Base-by-base conservation (phyloP, 2,888 invertebrate species). In the Labia minor region DNA sequence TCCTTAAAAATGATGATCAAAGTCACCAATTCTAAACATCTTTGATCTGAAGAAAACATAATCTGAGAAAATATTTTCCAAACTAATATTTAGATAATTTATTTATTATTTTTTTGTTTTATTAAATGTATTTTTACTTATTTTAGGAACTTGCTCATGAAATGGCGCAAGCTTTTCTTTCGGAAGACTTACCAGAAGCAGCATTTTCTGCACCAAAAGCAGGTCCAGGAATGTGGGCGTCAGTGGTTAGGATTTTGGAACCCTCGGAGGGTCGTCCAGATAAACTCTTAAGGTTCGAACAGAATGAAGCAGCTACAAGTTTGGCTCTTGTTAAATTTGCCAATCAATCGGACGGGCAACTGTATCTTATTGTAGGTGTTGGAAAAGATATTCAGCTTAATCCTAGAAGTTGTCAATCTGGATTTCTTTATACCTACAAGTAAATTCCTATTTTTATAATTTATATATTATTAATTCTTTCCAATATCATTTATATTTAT, bases 191-290 rank as follows among this genome's bases (percentile, higher is more conserved):
- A 1, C 95, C 97, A 1, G 98, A 99, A 79, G 90, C 89, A 74
- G 81, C 89, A 0, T 99, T 97, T 78, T 94, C 97, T 0, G 92
- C 97, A 0, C 96, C 98, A 0, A 95, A 97, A 79, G 98, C 98
- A 16, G 97, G 97, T 72, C 78, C 84, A 79, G 96, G 95, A 1
- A 89, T 96, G 85, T 99, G 99, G 98, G 96, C 96, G 0, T 96
- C 91, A 0, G 85, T 90, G 68, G 84, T 97, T 65, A 83, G 93
- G 68, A 87, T 96, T 63, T 85, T 95, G 74, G 91, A 93, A 75
- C 93, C 95, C 69, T 88, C 91, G 61, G 80, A 82, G 70, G 94
- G 92, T 0, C 85, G 83, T 67, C 93, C 94, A 0, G 81, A 90
- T 69, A 87, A 88, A 74, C 82, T 85, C 68, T 81, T 95, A 70